phyloP scores from a whole-genome alignment of 2,113 vertebrate species.

The Chloebia gouldiae region DNA sequence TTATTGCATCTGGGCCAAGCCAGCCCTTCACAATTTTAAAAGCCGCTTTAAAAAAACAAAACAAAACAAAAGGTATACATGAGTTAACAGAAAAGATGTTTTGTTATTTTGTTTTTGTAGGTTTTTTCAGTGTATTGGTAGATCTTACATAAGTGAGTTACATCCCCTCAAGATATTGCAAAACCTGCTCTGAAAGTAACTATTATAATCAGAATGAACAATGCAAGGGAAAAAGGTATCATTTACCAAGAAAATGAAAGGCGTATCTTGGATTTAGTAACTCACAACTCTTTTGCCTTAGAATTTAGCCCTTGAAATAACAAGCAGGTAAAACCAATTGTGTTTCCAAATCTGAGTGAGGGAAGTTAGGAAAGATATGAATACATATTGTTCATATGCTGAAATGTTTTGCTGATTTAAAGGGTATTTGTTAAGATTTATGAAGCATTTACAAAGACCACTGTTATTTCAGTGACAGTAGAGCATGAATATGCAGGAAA shows the following conservation, averaged over 20 bases:
- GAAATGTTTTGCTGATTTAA: neutral
- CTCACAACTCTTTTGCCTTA: neutral
- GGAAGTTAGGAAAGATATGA: rapidly evolving
- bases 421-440: neutral
- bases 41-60: conserved; percentile 78
- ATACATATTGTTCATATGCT: rapidly evolving
- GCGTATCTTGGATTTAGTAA: neutral
- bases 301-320: neutral
- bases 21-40: conserved; percentile 96
- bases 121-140: neutral
- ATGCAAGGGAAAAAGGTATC: neutral
- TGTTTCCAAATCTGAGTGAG: neutral
- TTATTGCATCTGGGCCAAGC: conserved; percentile 94
- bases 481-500: neutral
- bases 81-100: neutral
- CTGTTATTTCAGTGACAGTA: neutral
- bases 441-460: neutral
- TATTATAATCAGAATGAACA: neutral
- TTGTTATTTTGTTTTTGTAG: neutral
- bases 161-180: neutral
- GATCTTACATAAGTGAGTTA: neutral
- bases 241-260: neutral
- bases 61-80: neutral
- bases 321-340: neutral
- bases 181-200: neutral